Evolutionary conservation across 2,888 invertebrate species (phyloP).

Genomic region (Eurytoma californica): DNA sequence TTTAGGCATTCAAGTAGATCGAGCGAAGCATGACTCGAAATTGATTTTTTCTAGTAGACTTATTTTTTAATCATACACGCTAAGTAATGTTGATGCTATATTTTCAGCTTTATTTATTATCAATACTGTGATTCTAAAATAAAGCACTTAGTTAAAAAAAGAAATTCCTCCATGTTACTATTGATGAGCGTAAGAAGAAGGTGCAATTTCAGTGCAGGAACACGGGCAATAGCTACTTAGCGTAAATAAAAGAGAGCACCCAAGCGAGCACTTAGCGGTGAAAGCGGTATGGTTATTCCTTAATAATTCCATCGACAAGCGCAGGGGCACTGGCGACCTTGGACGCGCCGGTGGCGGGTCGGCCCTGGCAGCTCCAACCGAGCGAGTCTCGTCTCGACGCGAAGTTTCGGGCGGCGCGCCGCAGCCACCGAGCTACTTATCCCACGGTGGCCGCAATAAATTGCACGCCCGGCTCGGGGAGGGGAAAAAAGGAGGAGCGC

Average conservation of each 20-base stretch:
- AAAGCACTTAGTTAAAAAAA: too few species aligned
- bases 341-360: neutral
- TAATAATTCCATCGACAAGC: slow-evolving; percentile 31
- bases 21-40: too few species aligned
- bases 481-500: neutral
- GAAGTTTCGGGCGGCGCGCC: neutral
- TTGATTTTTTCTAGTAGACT: too few species aligned
- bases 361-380: neutral
- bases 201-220: neutral
- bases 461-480: neutral
- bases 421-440: neutral
- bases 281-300: neutral
- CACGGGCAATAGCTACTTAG: neutral
- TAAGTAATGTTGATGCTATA: too few species aligned
- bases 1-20: too few species aligned
- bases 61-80: too few species aligned
- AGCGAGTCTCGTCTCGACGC: neutral
- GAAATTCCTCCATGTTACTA: too few species aligned
- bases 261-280: too few species aligned
- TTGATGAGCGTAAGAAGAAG: too few species aligned
- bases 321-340: slow-evolving; percentile 7
- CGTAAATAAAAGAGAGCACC: neutral
- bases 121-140: too few species aligned
- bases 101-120: too few species aligned
- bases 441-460: slow-evolving; percentile 1